Percentiles rank a stretch among this genome's conserved stretches.
Conservation (phyloP, 1,140 invertebrate species). For the Bombus pyrosoma region DNA sequence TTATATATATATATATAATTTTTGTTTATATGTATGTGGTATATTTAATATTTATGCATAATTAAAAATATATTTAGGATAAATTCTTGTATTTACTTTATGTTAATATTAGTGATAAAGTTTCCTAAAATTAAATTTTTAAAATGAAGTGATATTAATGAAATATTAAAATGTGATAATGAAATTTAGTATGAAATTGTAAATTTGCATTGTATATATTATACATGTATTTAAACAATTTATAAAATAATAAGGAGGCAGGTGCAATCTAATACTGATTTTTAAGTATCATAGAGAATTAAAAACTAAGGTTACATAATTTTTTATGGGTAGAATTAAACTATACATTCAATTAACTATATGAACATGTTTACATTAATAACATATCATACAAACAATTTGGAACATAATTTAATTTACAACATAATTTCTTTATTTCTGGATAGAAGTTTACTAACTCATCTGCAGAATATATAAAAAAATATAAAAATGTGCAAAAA, state of each 20-base stretch:
- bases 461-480: slow-evolving; percentile 71
- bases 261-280: too few species aligned
- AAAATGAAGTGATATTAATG: too few species aligned
- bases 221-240: too few species aligned
- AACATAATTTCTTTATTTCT: slow-evolving; percentile 73
- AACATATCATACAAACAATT: slow-evolving; percentile 81
- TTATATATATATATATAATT: neutral
- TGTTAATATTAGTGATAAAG: neutral
- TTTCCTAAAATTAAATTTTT: neutral
- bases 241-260: too few species aligned
- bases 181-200: too few species aligned
- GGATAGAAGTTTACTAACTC: slow-evolving; percentile 81
- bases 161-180: too few species aligned
- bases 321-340: neutral
- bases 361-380: slow-evolving; percentile 83
- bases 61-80: neutral
- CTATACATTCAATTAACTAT: neutral
- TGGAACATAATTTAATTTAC: slow-evolving; percentile 77
- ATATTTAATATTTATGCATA: neutral
- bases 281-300: neutral
- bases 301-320: neutral
- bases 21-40: neutral
- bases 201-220: too few species aligned
- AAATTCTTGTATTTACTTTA: neutral
- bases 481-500: slow-evolving; percentile 62